A percentile compares a stretch with the other conserved stretches of the same genome.
These are phyloP conservation scores for Rhyacophila brunnea DNA, from an alignment of 1,140 invertebrate genomes.

Conservation along the genomic window DNA sequence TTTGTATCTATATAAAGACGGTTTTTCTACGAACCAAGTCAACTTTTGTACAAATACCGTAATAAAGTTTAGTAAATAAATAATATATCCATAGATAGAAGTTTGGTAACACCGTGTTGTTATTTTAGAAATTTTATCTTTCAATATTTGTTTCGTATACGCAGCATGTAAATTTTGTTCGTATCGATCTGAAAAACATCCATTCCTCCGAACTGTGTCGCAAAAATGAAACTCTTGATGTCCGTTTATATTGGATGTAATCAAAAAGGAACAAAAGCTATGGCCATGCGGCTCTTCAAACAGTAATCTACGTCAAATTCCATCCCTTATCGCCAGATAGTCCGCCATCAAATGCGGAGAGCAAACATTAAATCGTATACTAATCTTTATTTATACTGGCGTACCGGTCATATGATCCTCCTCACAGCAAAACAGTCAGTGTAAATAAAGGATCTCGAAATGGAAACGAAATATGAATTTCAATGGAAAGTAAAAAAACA, in stretches of 20 bases:
- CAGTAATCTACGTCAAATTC: conserved; percentile 26
- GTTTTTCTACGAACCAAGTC: too few relatives aligned
- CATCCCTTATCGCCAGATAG: conserved; percentile 30
- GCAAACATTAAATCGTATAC: conserved; percentile 27
- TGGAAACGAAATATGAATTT: conserved; percentile 6
- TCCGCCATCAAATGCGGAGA: conserved; percentile 19
- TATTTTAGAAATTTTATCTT: too few relatives aligned
- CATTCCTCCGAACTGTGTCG: neutral
- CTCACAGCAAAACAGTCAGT: conserved; percentile 3
- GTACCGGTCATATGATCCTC: conserved; percentile 6
- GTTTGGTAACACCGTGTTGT: too few relatives aligned
- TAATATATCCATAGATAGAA: too few relatives aligned
- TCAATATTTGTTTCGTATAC: too few relatives aligned
- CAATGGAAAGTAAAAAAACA: conserved; percentile 3
- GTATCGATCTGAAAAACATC: neutral
- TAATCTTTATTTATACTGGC: conserved; percentile 19
- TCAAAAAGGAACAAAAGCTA: conserved; percentile 16
- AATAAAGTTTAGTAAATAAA: too few relatives aligned
- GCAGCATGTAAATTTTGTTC: neutral
- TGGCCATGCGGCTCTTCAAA: conserved; percentile 8
- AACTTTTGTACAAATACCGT: too few relatives aligned
- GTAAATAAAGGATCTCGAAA: conserved; percentile 9
- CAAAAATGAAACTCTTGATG: neutral
- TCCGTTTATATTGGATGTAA: conserved; percentile 7
- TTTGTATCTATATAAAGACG: too few relatives aligned